Base-by-base conservation (phyloP, 2,888 invertebrate species). In the Phyllotreta striolata region DNA sequence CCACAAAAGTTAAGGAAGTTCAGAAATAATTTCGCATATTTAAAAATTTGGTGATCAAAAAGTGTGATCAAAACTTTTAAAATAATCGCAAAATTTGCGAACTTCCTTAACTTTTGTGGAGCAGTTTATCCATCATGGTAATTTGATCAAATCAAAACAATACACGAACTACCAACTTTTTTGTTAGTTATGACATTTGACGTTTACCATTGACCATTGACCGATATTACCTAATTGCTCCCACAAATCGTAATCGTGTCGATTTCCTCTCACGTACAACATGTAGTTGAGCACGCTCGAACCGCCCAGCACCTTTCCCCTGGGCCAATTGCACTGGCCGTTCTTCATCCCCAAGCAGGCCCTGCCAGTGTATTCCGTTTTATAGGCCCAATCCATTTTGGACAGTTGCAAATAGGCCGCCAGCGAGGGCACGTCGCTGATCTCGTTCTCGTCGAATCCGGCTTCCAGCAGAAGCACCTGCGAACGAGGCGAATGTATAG, bases 291-390 rank as follows among this genome's bases (percentile, higher is more conserved):
- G 83, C 0, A 92, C 91, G 71, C 92, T 91, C 0, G 91, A 91
- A 0, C 96, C 96, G 1, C 96, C 96, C 0, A 96, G 85, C 1
- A 95, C 93, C 80, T 93, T 94, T 13, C 93, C 93, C 52, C 96
- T 84, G 0, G 94, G 93, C 94, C 93, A 94, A 79, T 92, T 93
- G 81, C 94, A 94, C 60, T 90, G 85, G 52, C 88, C 89, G 66
- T 89, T 89, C 74, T 90, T 90, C 88, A 94, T 92, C 9, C 91
- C 93, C 66, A 93, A 82, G 72, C 94, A 94, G 0, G 93, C 91
- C 74, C 87, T 88, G 66, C 87, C 87, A 1, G 91, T 92, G 0
- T 93, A 91, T 76, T 94, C 92, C 0, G 92, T 93, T 83, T 93
- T 94, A 82, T 94, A 95, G 72, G 90, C 89, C 94, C 94, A 95